phyloP scores from a whole-genome alignment of 2,888 invertebrate genomes.

The Drosophila ochracea region DNA sequence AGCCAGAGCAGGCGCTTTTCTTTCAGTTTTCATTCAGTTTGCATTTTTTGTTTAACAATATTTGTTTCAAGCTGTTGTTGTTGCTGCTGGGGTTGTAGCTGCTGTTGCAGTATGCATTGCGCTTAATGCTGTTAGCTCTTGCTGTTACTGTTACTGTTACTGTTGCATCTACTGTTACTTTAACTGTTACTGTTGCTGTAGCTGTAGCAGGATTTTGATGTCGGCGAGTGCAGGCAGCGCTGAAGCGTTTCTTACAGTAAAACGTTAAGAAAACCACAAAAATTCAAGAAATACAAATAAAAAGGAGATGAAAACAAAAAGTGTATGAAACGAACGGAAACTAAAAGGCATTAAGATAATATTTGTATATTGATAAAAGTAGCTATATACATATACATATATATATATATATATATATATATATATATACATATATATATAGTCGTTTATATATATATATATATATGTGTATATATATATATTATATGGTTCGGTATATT shows the following conservation, averaged over 20 bases:
- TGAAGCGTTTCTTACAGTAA: conserved; percentile 62
- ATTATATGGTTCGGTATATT: conserved; percentile 25
- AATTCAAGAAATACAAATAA: conserved; percentile 22
- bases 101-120: conserved; percentile 25
- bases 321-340: conserved; percentile 18
- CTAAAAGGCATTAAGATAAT: conserved; percentile 37
- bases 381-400: conserved; percentile 20
- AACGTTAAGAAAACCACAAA: conserved; percentile 39
- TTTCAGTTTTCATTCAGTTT: conserved; percentile 36
- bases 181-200: conserved; percentile 45
- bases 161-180: conserved; percentile 29
- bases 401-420: conserved; percentile 1
- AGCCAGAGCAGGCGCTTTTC: conserved; percentile 61
- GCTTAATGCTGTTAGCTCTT: conserved; percentile 37
- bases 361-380: conserved; percentile 22
- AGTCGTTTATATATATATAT: conserved; percentile 1
- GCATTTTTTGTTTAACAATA: conserved; percentile 13
- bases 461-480: conserved; percentile 1
- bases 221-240: conserved; percentile 66
- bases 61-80: conserved; percentile 44
- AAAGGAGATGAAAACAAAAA: conserved; percentile 7
- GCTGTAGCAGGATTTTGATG: conserved; percentile 61
- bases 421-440: background rate
- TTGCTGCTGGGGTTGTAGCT: conserved; percentile 26
- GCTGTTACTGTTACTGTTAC: conserved; percentile 33